Evolutionary conservation across 2,797 vertebrate genomes (phyloP), one percentile per base, ranked within the genome.

Genomic region (Centroberyx gerrardi): DNA sequence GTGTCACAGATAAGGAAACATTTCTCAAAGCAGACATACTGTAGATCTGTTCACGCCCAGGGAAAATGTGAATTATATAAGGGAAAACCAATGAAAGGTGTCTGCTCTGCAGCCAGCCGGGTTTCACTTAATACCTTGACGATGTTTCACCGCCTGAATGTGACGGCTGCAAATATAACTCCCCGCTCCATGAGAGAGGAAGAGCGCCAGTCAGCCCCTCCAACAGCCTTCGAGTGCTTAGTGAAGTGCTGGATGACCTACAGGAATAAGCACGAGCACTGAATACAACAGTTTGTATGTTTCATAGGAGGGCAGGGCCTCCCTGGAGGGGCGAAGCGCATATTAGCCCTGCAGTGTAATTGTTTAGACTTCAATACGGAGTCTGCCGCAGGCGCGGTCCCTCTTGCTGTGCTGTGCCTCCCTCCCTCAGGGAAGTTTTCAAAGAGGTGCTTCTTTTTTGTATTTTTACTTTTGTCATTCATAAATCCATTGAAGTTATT

Each of bases 261-360:
- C 61, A 59, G 70, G 78, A 80, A 69, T 18, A n/a, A 51, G 81
- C 59, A 54, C 2, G 44, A 77, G 73, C 44, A 54, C 65, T 55
- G 52, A 63, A 64, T 81, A 68, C 64, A 70, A 63, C 68, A 74
- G 62, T 69, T 67, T 72, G 51, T 68, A 55, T 77, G 82, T 86
- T 91, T 90, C 83, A 85, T 92, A 80, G 1, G 69, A 86, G 88
- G 86, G 85, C 87, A 80, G 78, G 70, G 71, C 70, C 76, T 90
- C 87, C 82, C 85, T 67, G 0, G 61, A 72, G 83, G 85, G 68
- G 69, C 77, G 48, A 51, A 61, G 83, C 66, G 84, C 70, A 85
- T 81, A 83, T 87, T 84, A 85, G 87, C 82, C 90, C 90, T 74
- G 85, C 68, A 77, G 88, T 85, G 81, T 59, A 72, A 72, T 85